These are phyloP conservation scores for Stenurella melanura DNA, from an alignment of 2,888 invertebrate species.

Conservation along the genomic window DNA sequence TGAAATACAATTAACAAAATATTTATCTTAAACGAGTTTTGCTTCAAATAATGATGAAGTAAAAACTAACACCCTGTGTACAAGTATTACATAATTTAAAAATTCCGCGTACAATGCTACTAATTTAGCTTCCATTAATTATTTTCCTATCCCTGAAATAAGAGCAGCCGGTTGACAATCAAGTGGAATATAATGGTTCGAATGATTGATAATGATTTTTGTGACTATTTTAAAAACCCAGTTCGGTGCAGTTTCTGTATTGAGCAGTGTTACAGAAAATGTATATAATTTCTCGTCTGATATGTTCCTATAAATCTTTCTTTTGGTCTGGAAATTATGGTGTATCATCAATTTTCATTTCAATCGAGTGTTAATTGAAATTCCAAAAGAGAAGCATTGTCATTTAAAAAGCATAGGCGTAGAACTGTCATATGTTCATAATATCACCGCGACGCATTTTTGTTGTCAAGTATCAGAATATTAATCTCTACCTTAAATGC, in stretches of 20 bases:
- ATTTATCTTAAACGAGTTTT: too few species aligned
- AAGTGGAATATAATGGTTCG: too few species aligned
- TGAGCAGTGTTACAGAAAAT: conserved; percentile 4
- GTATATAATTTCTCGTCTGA: not conserved
- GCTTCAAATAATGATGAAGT: too few species aligned
- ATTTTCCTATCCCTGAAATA: too few species aligned
- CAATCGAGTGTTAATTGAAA: conserved; percentile 64
- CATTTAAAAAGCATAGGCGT: conserved; percentile 53
- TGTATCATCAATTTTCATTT: conserved; percentile 65
- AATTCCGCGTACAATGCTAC: too few species aligned
- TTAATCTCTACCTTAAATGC: conserved; percentile 37
- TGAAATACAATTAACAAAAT: too few species aligned
- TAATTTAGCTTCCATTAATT: too few species aligned
- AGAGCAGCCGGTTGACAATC: too few species aligned
- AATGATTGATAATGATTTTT: too few species aligned
- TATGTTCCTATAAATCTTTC: conserved; percentile 41
- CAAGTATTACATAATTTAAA: too few species aligned
- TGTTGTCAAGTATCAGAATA: conserved; percentile 36
- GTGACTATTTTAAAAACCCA: not conserved
- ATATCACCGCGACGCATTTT: conserved; percentile 26
- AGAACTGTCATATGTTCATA: conserved; percentile 24
- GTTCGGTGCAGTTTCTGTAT: not conserved
- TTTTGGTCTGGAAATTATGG: conserved; percentile 34
- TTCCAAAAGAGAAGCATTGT: conserved; percentile 61
- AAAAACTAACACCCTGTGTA: too few species aligned